phyloP scores from a whole-genome alignment of 2,888 invertebrate genomes.

The Morpho helenor region DNA sequence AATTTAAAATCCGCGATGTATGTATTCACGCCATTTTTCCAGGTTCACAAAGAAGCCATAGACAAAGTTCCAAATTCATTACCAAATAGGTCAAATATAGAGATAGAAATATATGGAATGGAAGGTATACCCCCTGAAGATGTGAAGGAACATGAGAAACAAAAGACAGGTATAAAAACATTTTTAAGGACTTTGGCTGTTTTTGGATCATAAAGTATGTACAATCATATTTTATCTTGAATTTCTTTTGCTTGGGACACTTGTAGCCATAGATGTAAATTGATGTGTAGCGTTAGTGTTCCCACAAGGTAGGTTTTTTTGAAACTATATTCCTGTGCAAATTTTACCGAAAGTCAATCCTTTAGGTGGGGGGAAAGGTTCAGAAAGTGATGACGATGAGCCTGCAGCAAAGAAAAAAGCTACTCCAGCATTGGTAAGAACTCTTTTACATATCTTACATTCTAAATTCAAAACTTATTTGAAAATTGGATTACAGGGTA shows the following conservation, averaged over 20 bases:
- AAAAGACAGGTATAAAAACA: constrained; percentile 82
- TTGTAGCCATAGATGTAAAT: constrained; percentile 53
- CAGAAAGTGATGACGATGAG: constrained; percentile 91
- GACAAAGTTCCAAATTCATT: constrained; percentile 99
- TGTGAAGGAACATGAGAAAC: constrained; percentile 95
- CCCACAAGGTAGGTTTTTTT: constrained; percentile 37
- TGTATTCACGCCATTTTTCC: constrained; percentile 38
- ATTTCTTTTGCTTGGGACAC: constrained; percentile 54
- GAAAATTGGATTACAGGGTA: constrained; percentile 30
- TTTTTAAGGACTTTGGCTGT: constrained; percentile 41
- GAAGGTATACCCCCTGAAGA: constrained; percentile 99
- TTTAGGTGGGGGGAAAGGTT: constrained; percentile 83
- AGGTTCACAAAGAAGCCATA: constrained; percentile 99
- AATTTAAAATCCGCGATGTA: constrained; percentile 13
- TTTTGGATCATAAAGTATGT: constrained; percentile 66
- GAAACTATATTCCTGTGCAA: constrained; percentile 22
- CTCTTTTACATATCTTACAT: constrained; percentile 12
- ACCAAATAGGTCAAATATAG: constrained; percentile 98
- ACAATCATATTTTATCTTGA: constrained; percentile 46
- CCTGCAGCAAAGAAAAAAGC: constrained; percentile 88
- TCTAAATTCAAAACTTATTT: constrained; percentile 15
- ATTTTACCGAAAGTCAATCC: constrained; percentile 32
- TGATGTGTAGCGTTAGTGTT: constrained; percentile 60
- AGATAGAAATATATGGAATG: constrained; percentile 99
- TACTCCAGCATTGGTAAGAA: constrained; percentile 75